Evolutionary conservation across 2,113 vertebrate species (phyloP).

Genomic region (Nanorana parkeri): DNA sequence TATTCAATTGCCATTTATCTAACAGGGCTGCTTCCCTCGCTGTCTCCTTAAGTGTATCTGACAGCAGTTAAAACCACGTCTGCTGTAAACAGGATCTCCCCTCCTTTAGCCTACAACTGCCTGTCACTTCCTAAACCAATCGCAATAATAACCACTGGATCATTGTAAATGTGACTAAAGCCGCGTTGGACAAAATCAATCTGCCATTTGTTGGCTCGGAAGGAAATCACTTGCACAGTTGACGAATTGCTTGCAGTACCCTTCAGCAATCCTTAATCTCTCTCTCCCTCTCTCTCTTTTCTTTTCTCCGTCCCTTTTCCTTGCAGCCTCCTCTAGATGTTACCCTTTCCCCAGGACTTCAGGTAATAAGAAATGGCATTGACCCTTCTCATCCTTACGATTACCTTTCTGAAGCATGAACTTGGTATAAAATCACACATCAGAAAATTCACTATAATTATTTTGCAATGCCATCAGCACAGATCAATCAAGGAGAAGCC

Average conservation of each 20-base stretch:
- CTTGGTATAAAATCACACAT: constrained; percentile 92
- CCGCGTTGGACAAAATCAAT: constrained; percentile 89
- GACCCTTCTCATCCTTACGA: constrained; percentile 90
- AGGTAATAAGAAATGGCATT: constrained; percentile 95
- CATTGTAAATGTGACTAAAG: constrained; percentile 84
- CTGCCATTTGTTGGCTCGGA: constrained; percentile 88
- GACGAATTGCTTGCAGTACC: constrained; percentile 80
- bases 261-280: constrained; percentile 78
- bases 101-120: constrained; percentile 82
- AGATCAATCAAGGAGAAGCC: constrained; percentile 91
- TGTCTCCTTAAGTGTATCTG: constrained; percentile 82
- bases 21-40: constrained; percentile 73
- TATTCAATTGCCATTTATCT: constrained; percentile 74
- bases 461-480: constrained; percentile 95
- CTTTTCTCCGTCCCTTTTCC: constrained; percentile 56
- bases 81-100: constrained; percentile 79
- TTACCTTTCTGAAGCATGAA: constrained; percentile 95
- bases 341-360: constrained; percentile 80
- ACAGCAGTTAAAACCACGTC: constrained; percentile 81
- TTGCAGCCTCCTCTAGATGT: constrained; percentile 67
- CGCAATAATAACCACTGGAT: constrained; percentile 87
- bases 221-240: constrained; percentile 83
- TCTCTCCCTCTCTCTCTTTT: constrained; percentile 63
- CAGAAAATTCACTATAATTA: constrained; percentile 95
- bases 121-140: constrained; percentile 88